A percentile compares a stretch with the other conserved stretches of the same genome.
phyloP scores from a whole-genome alignment of 2,888 invertebrate genomes.

The Holacanthella duospinosa region DNA sequence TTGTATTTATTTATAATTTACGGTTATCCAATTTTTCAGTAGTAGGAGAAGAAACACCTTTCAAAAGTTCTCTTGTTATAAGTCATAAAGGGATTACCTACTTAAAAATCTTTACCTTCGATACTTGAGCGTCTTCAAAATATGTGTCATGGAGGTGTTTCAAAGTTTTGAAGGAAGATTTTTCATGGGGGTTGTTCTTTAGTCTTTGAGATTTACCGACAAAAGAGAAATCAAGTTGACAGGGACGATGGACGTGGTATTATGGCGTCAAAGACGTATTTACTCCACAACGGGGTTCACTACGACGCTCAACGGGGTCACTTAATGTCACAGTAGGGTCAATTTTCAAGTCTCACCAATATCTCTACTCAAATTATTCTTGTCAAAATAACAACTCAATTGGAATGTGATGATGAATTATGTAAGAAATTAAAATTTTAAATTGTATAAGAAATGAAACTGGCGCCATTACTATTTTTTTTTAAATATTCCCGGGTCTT shows the following conservation, averaged over 20 bases:
- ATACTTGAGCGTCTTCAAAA: not conserved
- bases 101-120: not conserved
- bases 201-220: not conserved
- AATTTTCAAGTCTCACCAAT: no score
- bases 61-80: not conserved
- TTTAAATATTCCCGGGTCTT: no score
- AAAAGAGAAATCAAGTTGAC: not conserved
- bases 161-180: not conserved
- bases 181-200: not conserved
- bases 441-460: no score
- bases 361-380: no score
- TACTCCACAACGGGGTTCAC: not conserved
- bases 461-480: no score
- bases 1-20: constrained; percentile 1
- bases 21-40: constrained; percentile 4
- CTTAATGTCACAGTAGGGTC: no score
- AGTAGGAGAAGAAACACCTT: not conserved
- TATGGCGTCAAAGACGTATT: not conserved
- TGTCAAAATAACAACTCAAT: no score
- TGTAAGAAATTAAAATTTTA: no score
- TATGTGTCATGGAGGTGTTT: constrained; percentile 1
- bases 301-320: not conserved
- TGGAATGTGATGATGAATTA: no score
- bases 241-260: not conserved
- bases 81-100: constrained; percentile 3